Percentiles rank a stretch among this genome's conserved stretches.
These are phyloP conservation scores for Agriopis leucophaearia DNA, from an alignment of 2,888 invertebrate genomes.

Conservation along the genomic window DNA sequence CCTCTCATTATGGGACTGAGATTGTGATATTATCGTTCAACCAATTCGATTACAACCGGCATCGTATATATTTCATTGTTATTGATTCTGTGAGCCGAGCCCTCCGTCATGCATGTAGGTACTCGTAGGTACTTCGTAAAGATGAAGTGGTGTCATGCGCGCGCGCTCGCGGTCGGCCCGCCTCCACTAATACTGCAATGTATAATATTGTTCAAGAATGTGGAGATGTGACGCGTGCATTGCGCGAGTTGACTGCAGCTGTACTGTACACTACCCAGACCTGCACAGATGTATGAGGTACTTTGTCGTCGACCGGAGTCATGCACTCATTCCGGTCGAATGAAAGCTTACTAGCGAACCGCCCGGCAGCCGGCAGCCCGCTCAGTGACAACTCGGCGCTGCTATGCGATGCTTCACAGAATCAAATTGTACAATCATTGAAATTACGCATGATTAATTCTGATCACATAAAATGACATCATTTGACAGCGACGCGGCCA, in stretches of 20 bases:
- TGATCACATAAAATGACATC: conserved; percentile 8
- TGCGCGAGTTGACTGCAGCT: background rate
- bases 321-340: background rate
- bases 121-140: too few species aligned
- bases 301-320: background rate
- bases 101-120: too few species aligned
- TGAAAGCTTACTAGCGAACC: background rate
- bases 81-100: too few species aligned
- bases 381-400: background rate
- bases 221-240: background rate
- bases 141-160: background rate
- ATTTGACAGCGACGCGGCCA: background rate
- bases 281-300: background rate
- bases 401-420: conserved; percentile 10
- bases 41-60: background rate
- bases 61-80: too few species aligned
- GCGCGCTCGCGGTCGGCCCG: too few species aligned
- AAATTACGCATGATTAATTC: background rate
- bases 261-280: background rate
- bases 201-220: background rate
- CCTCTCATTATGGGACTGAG: background rate
- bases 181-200: background rate
- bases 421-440: background rate
- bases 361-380: background rate
- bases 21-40: background rate